Evolutionary conservation across 2,797 vertebrate species (phyloP), one percentile per base, ranked within the genome.

Genomic region (Hemibagrus guttatus): DNA sequence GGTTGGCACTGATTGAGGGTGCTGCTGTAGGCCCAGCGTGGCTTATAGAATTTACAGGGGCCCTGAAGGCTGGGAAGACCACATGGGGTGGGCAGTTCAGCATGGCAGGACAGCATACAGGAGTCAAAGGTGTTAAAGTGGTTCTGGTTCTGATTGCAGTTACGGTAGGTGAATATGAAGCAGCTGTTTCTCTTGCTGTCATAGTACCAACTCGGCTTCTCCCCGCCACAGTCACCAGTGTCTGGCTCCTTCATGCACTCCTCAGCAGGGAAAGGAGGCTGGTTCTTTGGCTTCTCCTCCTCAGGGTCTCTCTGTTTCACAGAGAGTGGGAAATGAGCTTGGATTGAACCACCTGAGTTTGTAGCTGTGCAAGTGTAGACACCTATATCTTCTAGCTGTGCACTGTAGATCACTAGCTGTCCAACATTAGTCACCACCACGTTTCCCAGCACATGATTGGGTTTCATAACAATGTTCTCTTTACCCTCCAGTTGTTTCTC

Each of bases 141-240:
- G 87, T 93, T 96, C 64, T 84, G 92, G 86, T 89, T 89, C 78
- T 81, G 91, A 87, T 59, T 95, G 87, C 96, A 95, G 86, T 95
- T 96, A 52, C 97, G 97, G 0, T 96, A 96, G 61, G 93, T 95
- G 91, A 97, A 97, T 76, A 97, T 96, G 85, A 97, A 95, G 94
- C 98, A 99, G 94, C 96, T 97, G 95, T 99, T 99, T 90, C 95
- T 96, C 91, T 97, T 96, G 46, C 96, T 92, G 0, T 99, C 98
- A 0, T 96, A 99, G 93, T 96, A 97, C 98, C 98, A 99, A 86
- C 95, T 95, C 23, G 96, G 96, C 88, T 93, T 97, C 89, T 97
- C 97, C 83, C 96, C 96, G 0, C 96, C 97, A 0, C 98, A 99
- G 52, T 96, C 96, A 83, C 97, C 96, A 0, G 92, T 87, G 80